Base-by-base conservation (phyloP, 2,113 vertebrate species). In the Corythoichthys haematopterus region DNA sequence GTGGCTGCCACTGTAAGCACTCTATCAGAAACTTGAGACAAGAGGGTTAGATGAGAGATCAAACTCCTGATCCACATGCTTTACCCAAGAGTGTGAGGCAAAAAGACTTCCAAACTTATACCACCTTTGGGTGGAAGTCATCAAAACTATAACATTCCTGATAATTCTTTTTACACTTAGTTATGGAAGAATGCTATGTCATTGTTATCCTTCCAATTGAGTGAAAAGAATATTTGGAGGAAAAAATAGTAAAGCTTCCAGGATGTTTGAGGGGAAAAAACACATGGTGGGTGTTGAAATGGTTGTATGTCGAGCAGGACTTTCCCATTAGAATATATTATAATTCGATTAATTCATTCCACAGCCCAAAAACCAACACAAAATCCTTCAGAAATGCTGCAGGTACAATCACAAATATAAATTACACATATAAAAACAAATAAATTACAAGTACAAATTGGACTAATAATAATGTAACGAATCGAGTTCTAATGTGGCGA, bases 21-120 rank as follows among this genome's bases (percentile, higher is more conserved):
- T 77, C 77, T 58, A 67, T 86, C 83, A 75, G 87, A 73, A 82
- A 87, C 78, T 47, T 75, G 77, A 88, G 84, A 84, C 84, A 81
- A 78, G 79, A 78, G 84, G 87, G 82, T 47, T 43, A 80, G 79
- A 85, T 81, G 78, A 81, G 82, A 87, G 84, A 87, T 87, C 81
- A 75, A 68, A 85, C 79, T 84, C 79, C 70, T 72, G 79, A 82
- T 80, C 77, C 57, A 72, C 71, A 79, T 15, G 38, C 67, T 75
- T 69, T 69, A 86, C 81, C 82, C 84, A 75, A 69, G 67, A 77
- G 77, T 65, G 69, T 35, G 69, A 77, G 60, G 3, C 28, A 68
- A 71, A 79, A 78, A 51, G 51, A 71, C 16, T 66, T 52, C 43
- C 64, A 47, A 74, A 69, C 73, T 43, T 75, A 62, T 11, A 28